Percentiles rank a stretch among this genome's conserved stretches.
Evolutionary conservation across 2,113 vertebrate species (phyloP).

Genomic region (Perognathus longimembris): DNA sequence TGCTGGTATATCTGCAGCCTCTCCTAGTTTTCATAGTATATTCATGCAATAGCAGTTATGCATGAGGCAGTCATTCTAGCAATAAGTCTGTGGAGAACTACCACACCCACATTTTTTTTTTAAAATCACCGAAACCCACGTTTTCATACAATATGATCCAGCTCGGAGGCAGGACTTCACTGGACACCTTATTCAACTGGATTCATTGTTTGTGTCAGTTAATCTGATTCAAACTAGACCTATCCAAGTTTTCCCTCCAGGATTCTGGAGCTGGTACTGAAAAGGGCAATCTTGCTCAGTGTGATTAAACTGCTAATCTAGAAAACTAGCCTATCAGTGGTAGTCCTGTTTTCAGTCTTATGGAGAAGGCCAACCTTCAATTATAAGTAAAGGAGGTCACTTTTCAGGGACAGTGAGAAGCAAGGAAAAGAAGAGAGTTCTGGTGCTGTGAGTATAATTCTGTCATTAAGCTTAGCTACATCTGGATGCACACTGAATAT

Average conservation of each 20-base stretch:
- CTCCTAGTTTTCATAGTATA: not conserved
- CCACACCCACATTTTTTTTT: not conserved
- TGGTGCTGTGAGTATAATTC: not conserved
- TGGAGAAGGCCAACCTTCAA: not conserved
- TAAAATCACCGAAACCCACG: not conserved
- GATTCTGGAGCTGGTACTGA: not conserved
- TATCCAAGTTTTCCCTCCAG: not conserved
- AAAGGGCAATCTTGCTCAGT: not conserved
- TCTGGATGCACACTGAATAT: not conserved
- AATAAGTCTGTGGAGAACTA: not conserved
- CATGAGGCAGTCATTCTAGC: not conserved
- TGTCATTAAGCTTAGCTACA: not conserved
- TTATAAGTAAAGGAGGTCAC: not conserved
- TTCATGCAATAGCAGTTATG: not conserved
- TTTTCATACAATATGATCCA: not conserved
- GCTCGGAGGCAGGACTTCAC: not conserved
- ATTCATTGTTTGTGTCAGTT: not conserved
- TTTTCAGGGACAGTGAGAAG: not conserved
- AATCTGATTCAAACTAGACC: not conserved
- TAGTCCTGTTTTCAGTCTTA: not conserved
- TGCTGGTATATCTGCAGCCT: not conserved
- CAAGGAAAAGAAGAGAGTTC: not conserved
- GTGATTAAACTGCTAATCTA: not conserved
- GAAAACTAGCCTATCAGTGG: not conserved
- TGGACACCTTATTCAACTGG: not conserved